Evolutionary conservation across 2,888 invertebrate genomes (phyloP).

Genomic region (Platycheirus rosarum): DNA sequence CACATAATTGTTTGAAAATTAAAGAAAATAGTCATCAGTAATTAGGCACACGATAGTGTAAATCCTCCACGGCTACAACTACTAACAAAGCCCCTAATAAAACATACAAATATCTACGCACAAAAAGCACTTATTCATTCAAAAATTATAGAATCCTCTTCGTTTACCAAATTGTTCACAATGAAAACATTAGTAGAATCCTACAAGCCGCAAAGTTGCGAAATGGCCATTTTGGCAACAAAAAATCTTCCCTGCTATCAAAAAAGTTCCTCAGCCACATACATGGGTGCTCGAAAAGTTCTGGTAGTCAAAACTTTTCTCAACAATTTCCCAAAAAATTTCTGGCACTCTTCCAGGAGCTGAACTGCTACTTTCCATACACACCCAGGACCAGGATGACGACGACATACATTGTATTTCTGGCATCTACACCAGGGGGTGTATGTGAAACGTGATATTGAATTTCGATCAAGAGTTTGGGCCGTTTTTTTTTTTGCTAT

Average conservation of each 20-base stretch:
- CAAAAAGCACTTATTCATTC: slow-evolving; percentile 38
- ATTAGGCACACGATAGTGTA: too few species aligned
- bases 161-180: slow-evolving; percentile 27
- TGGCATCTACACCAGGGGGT: background rate
- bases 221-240: slow-evolving; percentile 2
- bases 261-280: background rate
- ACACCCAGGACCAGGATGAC: background rate
- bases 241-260: slow-evolving; percentile 1
- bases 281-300: slow-evolving; percentile 12
- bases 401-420: background rate
- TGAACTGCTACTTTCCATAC: slow-evolving; percentile 7
- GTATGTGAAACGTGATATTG: slow-evolving; percentile 5
- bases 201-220: slow-evolving; percentile 24
- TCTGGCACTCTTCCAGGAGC: slow-evolving; percentile 19
- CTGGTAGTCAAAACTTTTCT: slow-evolving; percentile 9
- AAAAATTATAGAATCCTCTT: slow-evolving; percentile 35
- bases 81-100: background rate
- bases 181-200: slow-evolving; percentile 57
- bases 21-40: too few species aligned
- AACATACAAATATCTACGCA: background rate
- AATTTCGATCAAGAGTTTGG: background rate
- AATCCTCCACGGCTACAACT: slow-evolving; percentile 13
- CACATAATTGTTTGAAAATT: too few species aligned
- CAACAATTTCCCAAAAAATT: slow-evolving; percentile 15
- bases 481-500: background rate